phyloP scores from a whole-genome alignment of 2,113 vertebrate species.

The Indicator indicator region DNA sequence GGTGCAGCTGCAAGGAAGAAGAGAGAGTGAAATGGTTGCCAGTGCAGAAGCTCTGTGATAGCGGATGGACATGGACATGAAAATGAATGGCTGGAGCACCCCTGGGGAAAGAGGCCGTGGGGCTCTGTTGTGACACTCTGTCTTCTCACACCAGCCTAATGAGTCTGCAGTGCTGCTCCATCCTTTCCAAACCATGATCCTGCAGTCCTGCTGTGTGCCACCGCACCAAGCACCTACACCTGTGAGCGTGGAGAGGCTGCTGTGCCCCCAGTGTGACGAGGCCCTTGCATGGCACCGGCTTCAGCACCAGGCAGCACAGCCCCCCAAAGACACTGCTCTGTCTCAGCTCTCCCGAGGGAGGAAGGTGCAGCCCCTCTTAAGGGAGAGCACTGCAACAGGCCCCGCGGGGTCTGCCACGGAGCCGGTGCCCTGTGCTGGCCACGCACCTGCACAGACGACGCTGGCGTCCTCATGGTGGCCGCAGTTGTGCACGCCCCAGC shows the following conservation, averaged over 20 bases:
- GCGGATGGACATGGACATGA: neutral
- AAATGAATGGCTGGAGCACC: neutral
- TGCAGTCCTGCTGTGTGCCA: neutral
- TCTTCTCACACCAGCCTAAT: accelerated
- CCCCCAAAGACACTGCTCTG: accelerated
- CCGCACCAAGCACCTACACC: too few species aligned
- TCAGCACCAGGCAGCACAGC: neutral
- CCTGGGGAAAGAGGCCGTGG: accelerated
- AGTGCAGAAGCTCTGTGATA: neutral
- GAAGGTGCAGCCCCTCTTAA: too few species aligned
- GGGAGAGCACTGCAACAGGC: too few species aligned
- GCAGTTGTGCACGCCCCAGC: neutral
- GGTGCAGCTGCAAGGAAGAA: neutral
- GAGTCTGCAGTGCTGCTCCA: neutral
- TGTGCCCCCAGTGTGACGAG: neutral
- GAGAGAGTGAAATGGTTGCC: neutral
- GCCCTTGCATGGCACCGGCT: too few species aligned
- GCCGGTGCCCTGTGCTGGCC: accelerated
- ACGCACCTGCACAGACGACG: neutral
- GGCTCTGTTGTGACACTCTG: accelerated
- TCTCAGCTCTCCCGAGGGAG: accelerated
- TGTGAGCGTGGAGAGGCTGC: neutral
- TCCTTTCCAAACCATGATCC: accelerated
- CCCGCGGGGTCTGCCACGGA: too few species aligned
- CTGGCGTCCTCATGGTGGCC: neutral